Percentiles rank a stretch among this genome's conserved stretches.
These are phyloP conservation scores for Orussus abietinus DNA, from an alignment of 1,140 invertebrate genomes.

Conservation along the genomic window DNA sequence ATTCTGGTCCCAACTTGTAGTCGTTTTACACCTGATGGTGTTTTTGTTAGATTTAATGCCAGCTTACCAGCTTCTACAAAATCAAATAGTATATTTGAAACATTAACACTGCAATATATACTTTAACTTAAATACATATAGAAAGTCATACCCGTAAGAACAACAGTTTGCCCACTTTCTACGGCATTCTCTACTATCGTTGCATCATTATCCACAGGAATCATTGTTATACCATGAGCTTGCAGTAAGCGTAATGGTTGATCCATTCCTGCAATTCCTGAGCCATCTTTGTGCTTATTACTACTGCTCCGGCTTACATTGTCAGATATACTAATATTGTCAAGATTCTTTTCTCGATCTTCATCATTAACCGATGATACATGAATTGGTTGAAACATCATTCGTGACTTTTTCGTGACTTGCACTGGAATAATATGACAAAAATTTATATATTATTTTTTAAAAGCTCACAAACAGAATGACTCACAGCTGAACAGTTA, in stretches of 20 bases:
- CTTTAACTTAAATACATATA: conserved; percentile 8
- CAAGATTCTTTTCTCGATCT: conserved; percentile 40
- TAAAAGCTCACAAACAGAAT: background rate
- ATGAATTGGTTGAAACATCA: conserved; percentile 44
- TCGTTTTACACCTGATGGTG: conserved; percentile 36
- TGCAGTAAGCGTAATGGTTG: conserved; percentile 66
- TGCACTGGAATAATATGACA: conserved; percentile 23
- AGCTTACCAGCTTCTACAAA: conserved; percentile 69
- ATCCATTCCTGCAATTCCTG: conserved; percentile 36
- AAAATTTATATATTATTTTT: conserved; percentile 1
- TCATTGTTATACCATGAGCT: conserved; percentile 76
- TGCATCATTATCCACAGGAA: conserved; percentile 65
- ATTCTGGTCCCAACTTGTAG: conserved; percentile 37
- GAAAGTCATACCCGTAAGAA: conserved; percentile 63
- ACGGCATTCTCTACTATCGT: conserved; percentile 73
- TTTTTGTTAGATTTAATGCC: conserved; percentile 62
- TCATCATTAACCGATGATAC: conserved; percentile 32
- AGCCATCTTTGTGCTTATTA: conserved; percentile 41
- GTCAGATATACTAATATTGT: conserved; percentile 27
- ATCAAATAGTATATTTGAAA: conserved; percentile 8
- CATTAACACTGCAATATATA: conserved; percentile 9
- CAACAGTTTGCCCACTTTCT: conserved; percentile 74
- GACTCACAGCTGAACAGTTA: conserved; percentile 2
- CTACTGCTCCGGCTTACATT: conserved; percentile 30
- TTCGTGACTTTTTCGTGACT: conserved; percentile 36